Conservation (phyloP, 1,140 invertebrate genomes). For the Drosophila nigrodunni region DNA sequence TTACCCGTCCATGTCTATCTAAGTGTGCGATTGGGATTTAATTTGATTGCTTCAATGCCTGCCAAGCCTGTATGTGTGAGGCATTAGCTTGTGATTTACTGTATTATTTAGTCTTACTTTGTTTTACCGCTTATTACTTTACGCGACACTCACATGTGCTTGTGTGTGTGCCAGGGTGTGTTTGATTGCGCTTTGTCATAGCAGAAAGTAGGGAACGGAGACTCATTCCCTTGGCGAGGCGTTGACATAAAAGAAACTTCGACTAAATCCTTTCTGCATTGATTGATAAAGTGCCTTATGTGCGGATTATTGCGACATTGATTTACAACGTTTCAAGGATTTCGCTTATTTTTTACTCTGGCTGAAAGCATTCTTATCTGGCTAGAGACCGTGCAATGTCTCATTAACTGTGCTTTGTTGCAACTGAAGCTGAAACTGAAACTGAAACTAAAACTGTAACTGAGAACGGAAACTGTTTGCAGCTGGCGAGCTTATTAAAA, state of each 20-base stretch:
- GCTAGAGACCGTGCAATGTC: background rate
- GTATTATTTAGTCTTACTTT: slow-evolving; percentile 82
- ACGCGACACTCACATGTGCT: slow-evolving; percentile 20
- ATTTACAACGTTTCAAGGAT: slow-evolving; percentile 71
- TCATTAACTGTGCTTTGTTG: slow-evolving; percentile 11
- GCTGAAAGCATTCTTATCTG: background rate
- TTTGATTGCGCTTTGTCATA: slow-evolving; percentile 54
- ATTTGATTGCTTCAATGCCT: slow-evolving; percentile 80
- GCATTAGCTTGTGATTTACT: slow-evolving; percentile 82
- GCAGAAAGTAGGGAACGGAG: background rate
- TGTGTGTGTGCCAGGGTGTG: slow-evolving; percentile 31
- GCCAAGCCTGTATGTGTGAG: slow-evolving; percentile 48
- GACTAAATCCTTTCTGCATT: slow-evolving; percentile 80
- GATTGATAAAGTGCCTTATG: slow-evolving; percentile 83
- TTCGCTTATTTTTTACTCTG: slow-evolving; percentile 52
- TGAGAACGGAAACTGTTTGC: background rate
- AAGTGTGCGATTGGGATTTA: slow-evolving; percentile 83
- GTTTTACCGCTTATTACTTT: slow-evolving; percentile 82
- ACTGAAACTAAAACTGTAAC: background rate
- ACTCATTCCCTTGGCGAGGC: slow-evolving; percentile 38
- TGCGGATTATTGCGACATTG: slow-evolving; percentile 78
- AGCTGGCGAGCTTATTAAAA: slow-evolving; percentile 15
- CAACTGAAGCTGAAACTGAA: background rate
- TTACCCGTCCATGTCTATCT: slow-evolving; percentile 51
- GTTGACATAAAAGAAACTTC: slow-evolving; percentile 75